Evolutionary conservation across 1,140 invertebrate species (phyloP).

Genomic region (Caenorhabditis tropicalis): DNA sequence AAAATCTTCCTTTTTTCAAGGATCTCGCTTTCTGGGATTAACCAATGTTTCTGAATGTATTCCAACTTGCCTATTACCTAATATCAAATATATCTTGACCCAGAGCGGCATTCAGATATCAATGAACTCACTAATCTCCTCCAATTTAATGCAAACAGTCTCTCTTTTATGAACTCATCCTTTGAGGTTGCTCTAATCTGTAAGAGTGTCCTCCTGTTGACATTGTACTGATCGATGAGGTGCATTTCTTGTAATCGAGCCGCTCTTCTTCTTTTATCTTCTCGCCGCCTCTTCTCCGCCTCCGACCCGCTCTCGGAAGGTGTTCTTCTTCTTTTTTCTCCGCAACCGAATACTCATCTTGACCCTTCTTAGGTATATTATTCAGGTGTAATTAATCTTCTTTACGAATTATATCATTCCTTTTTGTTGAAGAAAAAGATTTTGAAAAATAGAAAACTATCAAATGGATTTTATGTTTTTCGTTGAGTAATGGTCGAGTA

Average conservation of each 20-base stretch:
- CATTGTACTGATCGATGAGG: slow-evolving; percentile 37
- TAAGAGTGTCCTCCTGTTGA: slow-evolving; percentile 44
- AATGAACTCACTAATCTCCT: slow-evolving; percentile 12
- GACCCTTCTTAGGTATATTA: not conserved
- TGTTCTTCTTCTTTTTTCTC: not conserved
- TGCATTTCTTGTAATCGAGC: slow-evolving; percentile 34
- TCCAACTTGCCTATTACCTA: not conserved
- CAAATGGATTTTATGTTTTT: slow-evolving; percentile 10
- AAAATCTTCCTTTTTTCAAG: not conserved
- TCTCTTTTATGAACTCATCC: not conserved
- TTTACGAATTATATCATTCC: not conserved
- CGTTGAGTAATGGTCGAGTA: not conserved
- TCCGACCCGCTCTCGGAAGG: not conserved
- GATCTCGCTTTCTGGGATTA: not conserved
- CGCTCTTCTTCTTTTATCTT: not conserved
- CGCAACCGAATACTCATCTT: not conserved
- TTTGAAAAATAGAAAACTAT: not conserved
- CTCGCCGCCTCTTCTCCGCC: not conserved
- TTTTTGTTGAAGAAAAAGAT: not conserved
- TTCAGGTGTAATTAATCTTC: slow-evolving; percentile 15
- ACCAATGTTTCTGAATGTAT: not conserved
- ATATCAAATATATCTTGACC: not conserved
- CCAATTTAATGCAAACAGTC: slow-evolving; percentile 25
- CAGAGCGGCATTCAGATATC: not conserved
- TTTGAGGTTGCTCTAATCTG: slow-evolving; percentile 36